Evolutionary conservation across 2,797 vertebrate species (phyloP), one percentile per base, ranked within the genome.

Genomic region (Tapirus indicus): DNA sequence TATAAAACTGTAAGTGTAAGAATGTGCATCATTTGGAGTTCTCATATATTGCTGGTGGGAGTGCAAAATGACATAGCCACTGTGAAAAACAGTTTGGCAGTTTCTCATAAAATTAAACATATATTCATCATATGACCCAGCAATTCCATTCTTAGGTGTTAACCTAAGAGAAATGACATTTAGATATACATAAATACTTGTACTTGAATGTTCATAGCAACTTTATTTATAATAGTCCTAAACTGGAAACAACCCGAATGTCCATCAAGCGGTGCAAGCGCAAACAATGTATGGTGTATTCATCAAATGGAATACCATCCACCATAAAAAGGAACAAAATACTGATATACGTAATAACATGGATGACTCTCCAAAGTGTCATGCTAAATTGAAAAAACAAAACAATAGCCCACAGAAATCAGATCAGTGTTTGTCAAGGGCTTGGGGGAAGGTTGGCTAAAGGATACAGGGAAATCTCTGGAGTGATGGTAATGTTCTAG

Each of bases 261-360:
- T 35, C 23, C 5, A 52, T 27, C 17, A 85, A 49, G 2, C 56
- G 35, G 7, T 58, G 16, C 0, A 23, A 0, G 44, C 5, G n/a
- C 17, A 71, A 32, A 58, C 27, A 83, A 35, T 25, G 75, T 86
- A 13, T 86, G 5, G 5, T 29, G 41, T 86, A 74, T 62, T 88
- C 17, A 54, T 72, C 91, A 97, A 88, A 72, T 52, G 54, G 77
- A 97, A 95, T 83, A 38, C 5, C 44, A 79, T 41, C 44, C 11
- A 72, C 35, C 41, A 44, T n/a, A 29, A 66, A 64, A 88, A 94
- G 13, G 49, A 54, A 77, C 29, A 94, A 92, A 35, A 23, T 60
- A 62, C 6, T 88, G 17, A 38, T n/a, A 72, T 9, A 38, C 0
- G 13, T 23, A 78, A 78, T 68, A 86, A 77, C 4, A 88, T n/a